phyloP scores from a whole-genome alignment of 2,888 invertebrate genomes.

The Pinctada fucata region DNA sequence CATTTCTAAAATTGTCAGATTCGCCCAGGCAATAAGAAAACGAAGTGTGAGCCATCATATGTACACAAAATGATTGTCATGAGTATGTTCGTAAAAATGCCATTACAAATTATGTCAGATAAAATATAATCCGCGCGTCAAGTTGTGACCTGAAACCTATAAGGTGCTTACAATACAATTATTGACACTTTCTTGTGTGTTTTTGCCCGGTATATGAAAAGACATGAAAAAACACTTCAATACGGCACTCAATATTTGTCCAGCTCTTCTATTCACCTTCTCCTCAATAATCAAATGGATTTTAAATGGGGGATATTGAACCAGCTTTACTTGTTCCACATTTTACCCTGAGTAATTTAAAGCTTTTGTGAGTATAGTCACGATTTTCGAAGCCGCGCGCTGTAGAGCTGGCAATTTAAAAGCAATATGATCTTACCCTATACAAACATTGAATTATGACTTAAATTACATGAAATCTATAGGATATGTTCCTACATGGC shows the following conservation, averaged over 20 bases:
- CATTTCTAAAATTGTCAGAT: too few species aligned
- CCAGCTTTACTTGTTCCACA: background rate
- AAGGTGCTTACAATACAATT: background rate
- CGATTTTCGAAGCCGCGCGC: background rate
- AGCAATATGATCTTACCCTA: background rate
- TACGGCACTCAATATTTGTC: background rate
- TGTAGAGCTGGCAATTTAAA: background rate
- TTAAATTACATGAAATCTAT: background rate
- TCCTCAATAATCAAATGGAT: background rate
- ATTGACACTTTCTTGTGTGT: background rate
- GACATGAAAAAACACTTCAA: conserved; percentile 3
- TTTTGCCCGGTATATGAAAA: background rate
- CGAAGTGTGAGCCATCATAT: too few species aligned
- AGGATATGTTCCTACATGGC: background rate
- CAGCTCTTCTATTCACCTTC: background rate
- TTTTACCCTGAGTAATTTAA: background rate
- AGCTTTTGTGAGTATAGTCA: background rate
- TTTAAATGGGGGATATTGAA: background rate
- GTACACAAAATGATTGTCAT: too few species aligned
- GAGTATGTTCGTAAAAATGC: too few species aligned
- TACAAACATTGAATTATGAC: background rate
- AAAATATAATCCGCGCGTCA: background rate
- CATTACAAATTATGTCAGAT: too few species aligned
- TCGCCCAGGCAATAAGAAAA: too few species aligned
- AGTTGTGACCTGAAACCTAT: background rate